phyloP scores from a whole-genome alignment of 2,888 invertebrate genomes.

The Pemphredon lugubris region DNA sequence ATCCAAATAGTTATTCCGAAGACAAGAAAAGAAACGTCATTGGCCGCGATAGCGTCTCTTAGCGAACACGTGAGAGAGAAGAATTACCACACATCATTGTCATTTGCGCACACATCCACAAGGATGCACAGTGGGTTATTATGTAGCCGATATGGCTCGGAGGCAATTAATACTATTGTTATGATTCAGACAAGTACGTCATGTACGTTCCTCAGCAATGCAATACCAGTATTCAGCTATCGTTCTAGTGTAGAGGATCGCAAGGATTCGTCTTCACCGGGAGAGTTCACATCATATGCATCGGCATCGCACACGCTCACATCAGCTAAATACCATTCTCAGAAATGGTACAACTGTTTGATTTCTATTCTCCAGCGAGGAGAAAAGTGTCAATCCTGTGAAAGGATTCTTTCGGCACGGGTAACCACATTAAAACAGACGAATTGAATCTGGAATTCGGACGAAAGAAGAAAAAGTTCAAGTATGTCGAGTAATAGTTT shows the following conservation, averaged over 20 bases:
- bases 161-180: slow-evolving; percentile 80
- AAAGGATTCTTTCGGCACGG: not conserved
- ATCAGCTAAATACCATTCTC: slow-evolving; percentile 9
- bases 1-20: slow-evolving; percentile 2
- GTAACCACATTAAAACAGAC: not conserved
- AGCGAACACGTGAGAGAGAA: slow-evolving; percentile 33
- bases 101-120: slow-evolving; percentile 17
- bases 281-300: slow-evolving; percentile 9
- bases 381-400: no score
- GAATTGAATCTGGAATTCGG: not conserved
- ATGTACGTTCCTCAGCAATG: slow-evolving; percentile 65
- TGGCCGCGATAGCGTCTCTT: slow-evolving; percentile 46
- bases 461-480: not conserved
- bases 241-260: slow-evolving; percentile 45
- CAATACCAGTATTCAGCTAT: slow-evolving; percentile 61
- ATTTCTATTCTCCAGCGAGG: no score
- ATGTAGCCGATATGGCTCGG: slow-evolving; percentile 76
- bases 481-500: slow-evolving; percentile 36
- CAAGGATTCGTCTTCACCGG: slow-evolving; percentile 46
- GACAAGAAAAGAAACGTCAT: slow-evolving; percentile 52
- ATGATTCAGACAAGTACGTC: slow-evolving; percentile 75
- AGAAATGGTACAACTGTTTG: no score
- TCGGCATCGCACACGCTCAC: slow-evolving; percentile 7
- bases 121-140: slow-evolving; percentile 72
- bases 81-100: slow-evolving; percentile 7